Conservation (phyloP, 2,113 vertebrate species). For the Pelecanoides urinatrix region DNA sequence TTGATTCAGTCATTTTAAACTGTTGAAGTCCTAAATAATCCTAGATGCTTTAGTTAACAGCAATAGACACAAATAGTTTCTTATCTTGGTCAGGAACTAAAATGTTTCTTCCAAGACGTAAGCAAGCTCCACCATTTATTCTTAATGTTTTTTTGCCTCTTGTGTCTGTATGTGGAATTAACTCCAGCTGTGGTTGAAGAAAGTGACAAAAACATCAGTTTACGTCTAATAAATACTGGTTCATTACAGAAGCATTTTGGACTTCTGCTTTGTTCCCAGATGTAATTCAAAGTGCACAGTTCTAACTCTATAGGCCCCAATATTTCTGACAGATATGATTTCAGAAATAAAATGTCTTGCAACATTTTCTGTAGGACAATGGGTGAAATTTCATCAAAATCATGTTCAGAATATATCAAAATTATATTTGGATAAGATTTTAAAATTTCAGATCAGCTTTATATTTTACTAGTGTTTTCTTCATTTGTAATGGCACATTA, state of each 20-base stretch:
- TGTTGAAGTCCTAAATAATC: background rate
- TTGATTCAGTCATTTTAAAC: background rate
- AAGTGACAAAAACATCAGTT: background rate
- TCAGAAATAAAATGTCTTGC: background rate
- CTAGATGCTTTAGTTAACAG: background rate
- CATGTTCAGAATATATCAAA: background rate
- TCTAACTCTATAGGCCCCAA: background rate
- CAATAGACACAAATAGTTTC: background rate
- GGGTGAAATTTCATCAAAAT: background rate
- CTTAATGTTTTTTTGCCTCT: background rate
- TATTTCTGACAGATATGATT: background rate
- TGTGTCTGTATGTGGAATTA: background rate
- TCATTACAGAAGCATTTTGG: background rate
- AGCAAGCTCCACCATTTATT: background rate
- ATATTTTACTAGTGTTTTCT: background rate
- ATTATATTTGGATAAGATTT: background rate
- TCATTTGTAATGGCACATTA: background rate
- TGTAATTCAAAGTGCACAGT: background rate
- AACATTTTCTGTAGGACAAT: background rate
- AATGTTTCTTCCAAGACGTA: background rate
- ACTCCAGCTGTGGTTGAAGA: background rate
- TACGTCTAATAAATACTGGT: background rate
- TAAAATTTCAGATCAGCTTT: background rate
- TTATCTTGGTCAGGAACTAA: background rate
- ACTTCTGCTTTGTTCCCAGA: background rate